Evolutionary conservation across 2,113 vertebrate species (phyloP).

Genomic region (Stegostoma tigrinum): DNA sequence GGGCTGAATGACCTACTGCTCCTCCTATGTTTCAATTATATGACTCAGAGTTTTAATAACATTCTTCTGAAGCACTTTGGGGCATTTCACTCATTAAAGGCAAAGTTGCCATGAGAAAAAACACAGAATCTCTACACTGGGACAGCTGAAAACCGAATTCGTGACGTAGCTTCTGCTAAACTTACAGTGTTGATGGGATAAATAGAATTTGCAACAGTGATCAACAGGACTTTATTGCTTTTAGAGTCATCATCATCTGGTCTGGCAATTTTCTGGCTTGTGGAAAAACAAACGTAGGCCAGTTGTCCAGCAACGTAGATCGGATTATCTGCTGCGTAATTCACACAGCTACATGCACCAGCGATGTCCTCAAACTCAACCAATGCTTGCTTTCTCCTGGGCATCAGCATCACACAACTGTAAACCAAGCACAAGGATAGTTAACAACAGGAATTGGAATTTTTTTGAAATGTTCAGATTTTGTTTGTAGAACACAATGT

Average conservation of each 20-base stretch:
- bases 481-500: not conserved
- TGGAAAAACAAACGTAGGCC: conserved; percentile 38
- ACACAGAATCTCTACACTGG: not conserved
- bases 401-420: conserved; percentile 38
- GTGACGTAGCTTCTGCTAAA: not conserved
- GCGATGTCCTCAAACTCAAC: conserved; percentile 39
- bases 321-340: conserved; percentile 30
- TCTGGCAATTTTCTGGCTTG: conserved; percentile 39
- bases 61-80: not conserved
- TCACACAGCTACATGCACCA: conserved; percentile 36
- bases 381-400: conserved; percentile 37
- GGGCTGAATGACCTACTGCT: too few relatives aligned
- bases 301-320: conserved; percentile 36
- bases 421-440: not conserved
- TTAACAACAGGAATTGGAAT: not conserved
- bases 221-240: conserved; percentile 37
- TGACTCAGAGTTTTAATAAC: not conserved
- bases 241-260: conserved; percentile 32
- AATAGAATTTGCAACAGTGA: conserved; percentile 36
- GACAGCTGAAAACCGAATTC: not conserved
- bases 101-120: not conserved
- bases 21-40: not conserved
- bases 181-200: conserved; percentile 38
- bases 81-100: not conserved
- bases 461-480: not conserved